Evolutionary conservation across 2,113 vertebrate species (phyloP).

Genomic region (Myotis yumanensis): DNA sequence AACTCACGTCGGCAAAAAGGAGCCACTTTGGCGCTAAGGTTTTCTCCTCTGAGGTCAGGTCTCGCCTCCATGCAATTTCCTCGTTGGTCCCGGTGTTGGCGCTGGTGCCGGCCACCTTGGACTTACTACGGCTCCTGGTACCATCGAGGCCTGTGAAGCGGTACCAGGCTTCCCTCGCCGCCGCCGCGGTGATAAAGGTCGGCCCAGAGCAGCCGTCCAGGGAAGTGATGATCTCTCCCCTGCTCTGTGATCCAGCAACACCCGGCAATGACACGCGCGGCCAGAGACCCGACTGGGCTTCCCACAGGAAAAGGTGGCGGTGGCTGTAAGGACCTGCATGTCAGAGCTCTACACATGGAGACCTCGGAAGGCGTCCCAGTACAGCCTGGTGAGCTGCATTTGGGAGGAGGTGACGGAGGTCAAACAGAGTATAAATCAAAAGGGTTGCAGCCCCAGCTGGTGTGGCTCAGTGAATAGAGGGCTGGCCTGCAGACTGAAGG

Average conservation of each 20-base stretch:
- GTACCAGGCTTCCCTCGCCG: slow-evolving; percentile 42
- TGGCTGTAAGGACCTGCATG: neutral
- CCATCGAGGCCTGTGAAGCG: neutral
- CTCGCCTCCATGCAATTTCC: slow-evolving; percentile 47
- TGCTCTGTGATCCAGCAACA: neutral
- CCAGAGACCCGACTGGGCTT: neutral
- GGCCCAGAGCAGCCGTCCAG: neutral
- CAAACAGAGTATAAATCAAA: neutral
- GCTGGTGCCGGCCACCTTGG: slow-evolving; percentile 19
- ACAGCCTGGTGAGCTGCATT: neutral
- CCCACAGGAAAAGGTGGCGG: neutral
- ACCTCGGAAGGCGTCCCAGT: neutral
- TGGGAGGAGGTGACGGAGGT: neutral
- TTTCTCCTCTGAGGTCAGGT: slow-evolving; percentile 49
- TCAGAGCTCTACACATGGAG: neutral
- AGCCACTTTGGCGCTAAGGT: neutral
- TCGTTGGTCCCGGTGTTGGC: slow-evolving; percentile 54
- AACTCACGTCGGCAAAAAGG: slow-evolving; percentile 14
- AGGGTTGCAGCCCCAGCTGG: neutral
- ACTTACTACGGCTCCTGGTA: slow-evolving; percentile 38
- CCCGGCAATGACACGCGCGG: neutral
- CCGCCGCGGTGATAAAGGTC: slow-evolving; percentile 9
- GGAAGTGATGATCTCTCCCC: neutral
- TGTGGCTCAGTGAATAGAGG: too few relatives aligned
- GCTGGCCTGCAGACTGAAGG: too few relatives aligned